Conservation (phyloP, 2,113 vertebrate species). For the Cavia aperea region DNA sequence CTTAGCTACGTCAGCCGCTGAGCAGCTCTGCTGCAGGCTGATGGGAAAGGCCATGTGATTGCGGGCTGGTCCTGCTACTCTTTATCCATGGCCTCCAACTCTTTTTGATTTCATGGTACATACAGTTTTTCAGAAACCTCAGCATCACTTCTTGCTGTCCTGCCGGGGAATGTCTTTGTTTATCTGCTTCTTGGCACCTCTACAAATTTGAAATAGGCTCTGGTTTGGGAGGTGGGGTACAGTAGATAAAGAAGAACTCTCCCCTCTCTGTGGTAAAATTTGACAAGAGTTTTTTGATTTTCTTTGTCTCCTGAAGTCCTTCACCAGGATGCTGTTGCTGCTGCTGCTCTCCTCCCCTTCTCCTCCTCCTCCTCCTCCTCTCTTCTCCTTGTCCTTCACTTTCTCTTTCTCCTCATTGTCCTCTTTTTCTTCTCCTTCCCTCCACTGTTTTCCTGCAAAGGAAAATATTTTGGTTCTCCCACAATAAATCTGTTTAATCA, state of each 20-base stretch:
- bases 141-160: not conserved
- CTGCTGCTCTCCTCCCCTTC: not conserved
- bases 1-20: not conserved
- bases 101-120: not conserved
- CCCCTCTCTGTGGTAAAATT: not conserved
- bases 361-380: no score
- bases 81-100: not conserved
- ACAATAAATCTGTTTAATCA: not conserved
- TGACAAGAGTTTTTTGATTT: constrained; percentile 20
- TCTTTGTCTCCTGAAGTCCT: not conserved
- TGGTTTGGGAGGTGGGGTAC: not conserved
- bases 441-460: constrained; percentile 6
- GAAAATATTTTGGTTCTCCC: constrained; percentile 18
- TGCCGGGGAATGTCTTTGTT: not conserved
- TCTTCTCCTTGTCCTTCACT: no score
- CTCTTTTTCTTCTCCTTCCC: not conserved
- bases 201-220: not conserved
- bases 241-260: not conserved
- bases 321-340: not conserved
- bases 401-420: not conserved
- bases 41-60: not conserved
- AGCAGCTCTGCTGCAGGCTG: not conserved
- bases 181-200: constrained; percentile 22
- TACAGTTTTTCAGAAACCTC: not conserved
- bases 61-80: not conserved